Evolutionary conservation across 2,113 vertebrate genomes (phyloP).

Genomic region (Gadus chalcogrammus): DNA sequence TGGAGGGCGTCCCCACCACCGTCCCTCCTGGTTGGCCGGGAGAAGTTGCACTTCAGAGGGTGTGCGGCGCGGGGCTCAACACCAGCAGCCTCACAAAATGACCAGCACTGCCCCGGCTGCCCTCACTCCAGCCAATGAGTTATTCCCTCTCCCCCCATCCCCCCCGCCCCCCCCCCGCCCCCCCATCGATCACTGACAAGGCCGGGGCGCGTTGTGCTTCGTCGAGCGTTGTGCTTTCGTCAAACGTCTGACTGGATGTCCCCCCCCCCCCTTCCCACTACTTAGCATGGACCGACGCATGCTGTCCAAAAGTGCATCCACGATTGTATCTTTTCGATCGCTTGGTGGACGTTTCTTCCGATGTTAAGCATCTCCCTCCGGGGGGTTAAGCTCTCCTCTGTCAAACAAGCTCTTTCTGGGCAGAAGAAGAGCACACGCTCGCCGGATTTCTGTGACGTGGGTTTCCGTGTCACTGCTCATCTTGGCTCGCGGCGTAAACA

Average conservation of each 20-base stretch:
- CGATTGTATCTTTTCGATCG: not conserved
- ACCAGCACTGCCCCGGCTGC: slow-evolving; percentile 34
- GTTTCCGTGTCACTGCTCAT: too few relatives aligned
- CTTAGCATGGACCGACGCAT: slow-evolving; percentile 11
- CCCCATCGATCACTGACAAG: slow-evolving; percentile 67
- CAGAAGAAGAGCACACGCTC: too few relatives aligned
- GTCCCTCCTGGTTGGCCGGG: not conserved
- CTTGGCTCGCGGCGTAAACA: too few relatives aligned
- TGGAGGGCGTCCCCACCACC: not conserved
- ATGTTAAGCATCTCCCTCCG: too few relatives aligned
- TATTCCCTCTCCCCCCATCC: slow-evolving; percentile 9
- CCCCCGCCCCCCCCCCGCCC: not conserved
- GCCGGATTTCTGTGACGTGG: too few relatives aligned
- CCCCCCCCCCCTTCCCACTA: not conserved
- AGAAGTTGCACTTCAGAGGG: too few relatives aligned
- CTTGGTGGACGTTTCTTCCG: not conserved
- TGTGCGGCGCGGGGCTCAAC: too few relatives aligned
- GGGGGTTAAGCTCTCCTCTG: too few relatives aligned
- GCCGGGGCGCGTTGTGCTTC: slow-evolving; percentile 50
- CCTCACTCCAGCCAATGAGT: not conserved
- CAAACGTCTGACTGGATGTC: slow-evolving; percentile 54
- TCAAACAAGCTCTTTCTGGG: too few relatives aligned
- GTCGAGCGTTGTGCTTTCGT: slow-evolving; percentile 16
- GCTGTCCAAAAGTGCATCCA: not conserved
- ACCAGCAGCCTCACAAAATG: slow-evolving; percentile 29